Evolutionary conservation across 2,113 vertebrate species (phyloP).

Genomic region (Corythornis vintsioides): DNA sequence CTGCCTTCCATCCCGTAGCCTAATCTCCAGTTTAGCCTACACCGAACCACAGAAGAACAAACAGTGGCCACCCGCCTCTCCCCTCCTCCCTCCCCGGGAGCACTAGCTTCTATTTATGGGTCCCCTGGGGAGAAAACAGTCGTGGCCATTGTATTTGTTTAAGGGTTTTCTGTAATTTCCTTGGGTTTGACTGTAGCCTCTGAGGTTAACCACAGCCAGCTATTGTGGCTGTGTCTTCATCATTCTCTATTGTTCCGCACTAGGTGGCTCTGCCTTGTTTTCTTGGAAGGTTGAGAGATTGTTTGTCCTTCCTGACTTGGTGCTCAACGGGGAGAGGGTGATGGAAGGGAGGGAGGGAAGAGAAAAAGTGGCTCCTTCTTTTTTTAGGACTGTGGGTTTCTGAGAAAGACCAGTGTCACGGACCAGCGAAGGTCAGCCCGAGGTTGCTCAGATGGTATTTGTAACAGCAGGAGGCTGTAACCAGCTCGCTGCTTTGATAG

Average conservation of each 20-base stretch:
- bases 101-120: constrained; percentile 40
- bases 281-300: constrained; percentile 24
- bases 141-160: constrained; percentile 54
- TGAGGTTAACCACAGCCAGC: constrained; percentile 65
- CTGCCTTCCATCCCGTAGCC: not conserved
- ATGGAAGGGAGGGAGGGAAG: not conserved
- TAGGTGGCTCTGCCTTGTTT: constrained; percentile 50
- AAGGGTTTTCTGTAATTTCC: constrained; percentile 67
- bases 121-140: constrained; percentile 48
- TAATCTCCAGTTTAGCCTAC: constrained; percentile 11
- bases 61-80: not conserved
- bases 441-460: constrained; percentile 16
- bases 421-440: not conserved
- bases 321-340: not conserved
- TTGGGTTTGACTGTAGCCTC: constrained; percentile 56
- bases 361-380: not conserved
- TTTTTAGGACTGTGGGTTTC: constrained; percentile 52
- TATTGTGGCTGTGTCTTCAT: constrained; percentile 42
- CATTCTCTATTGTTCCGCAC: constrained; percentile 17
- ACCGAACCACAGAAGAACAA: constrained; percentile 9
- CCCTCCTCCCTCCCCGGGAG: constrained; percentile 39
- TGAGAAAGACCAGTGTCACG: constrained; percentile 22
- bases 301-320: constrained; percentile 12
- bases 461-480: constrained; percentile 4
- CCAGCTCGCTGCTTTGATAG: not conserved